phyloP scores from a whole-genome alignment of 2,797 vertebrate genomes.

The Sebastes hubbsi region DNA sequence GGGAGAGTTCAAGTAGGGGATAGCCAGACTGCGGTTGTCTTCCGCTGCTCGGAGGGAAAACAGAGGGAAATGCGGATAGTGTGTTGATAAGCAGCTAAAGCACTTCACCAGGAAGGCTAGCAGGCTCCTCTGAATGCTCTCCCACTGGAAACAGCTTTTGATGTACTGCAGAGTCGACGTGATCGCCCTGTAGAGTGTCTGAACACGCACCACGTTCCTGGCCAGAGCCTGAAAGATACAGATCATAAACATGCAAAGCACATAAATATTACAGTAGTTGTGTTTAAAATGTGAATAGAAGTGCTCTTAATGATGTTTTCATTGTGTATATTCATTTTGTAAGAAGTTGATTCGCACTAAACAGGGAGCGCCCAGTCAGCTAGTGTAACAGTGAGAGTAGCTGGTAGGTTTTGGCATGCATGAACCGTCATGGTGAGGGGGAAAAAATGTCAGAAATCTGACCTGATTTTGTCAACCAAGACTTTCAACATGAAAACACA shows the following conservation, averaged over 20 bases:
- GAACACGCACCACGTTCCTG: slow-evolving; percentile 91
- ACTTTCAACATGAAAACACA: slow-evolving; percentile 49
- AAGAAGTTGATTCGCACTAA: not conserved
- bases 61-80: slow-evolving; percentile 55
- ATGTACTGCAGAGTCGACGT: slow-evolving; percentile 90
- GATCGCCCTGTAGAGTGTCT: slow-evolving; percentile 87
- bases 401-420: slow-evolving; percentile 26
- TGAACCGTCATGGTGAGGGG: slow-evolving; percentile 23
- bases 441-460: slow-evolving; percentile 59
- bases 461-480: slow-evolving; percentile 64
- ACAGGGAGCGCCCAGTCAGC: not conserved
- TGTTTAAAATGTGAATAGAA: not conserved
- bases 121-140: slow-evolving; percentile 89
- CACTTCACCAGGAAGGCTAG: slow-evolving; percentile 91
- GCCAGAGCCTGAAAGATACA: slow-evolving; percentile 87
- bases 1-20: slow-evolving; percentile 71
- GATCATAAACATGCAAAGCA: slow-evolving; percentile 21
- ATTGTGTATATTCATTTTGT: not conserved
- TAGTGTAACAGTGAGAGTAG: not conserved
- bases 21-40: slow-evolving; percentile 59
- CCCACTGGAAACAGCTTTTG: slow-evolving; percentile 98
- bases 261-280: not conserved
- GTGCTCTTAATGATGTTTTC: not conserved
- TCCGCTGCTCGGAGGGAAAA: slow-evolving; percentile 60
- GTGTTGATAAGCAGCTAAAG: slow-evolving; percentile 58